phyloP scores from a whole-genome alignment of 2,113 vertebrate species.

The Microtus richardsoni region DNA sequence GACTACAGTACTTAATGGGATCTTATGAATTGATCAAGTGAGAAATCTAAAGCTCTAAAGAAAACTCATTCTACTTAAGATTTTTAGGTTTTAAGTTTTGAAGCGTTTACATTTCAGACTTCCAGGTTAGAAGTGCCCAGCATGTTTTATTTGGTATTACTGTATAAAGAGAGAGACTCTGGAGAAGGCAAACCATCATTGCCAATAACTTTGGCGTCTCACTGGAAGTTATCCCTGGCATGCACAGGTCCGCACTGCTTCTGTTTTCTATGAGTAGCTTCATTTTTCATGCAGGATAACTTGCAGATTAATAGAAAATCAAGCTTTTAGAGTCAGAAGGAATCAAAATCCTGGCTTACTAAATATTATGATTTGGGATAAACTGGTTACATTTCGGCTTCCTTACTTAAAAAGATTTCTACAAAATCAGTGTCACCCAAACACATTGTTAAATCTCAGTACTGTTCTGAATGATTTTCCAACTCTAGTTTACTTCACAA shows the following conservation, averaged over 20 bases:
- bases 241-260: neutral
- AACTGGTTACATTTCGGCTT: neutral
- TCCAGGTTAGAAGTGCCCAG: neutral
- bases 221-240: neutral
- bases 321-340: neutral
- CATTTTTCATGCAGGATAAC: neutral
- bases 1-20: neutral
- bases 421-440: conserved; percentile 4
- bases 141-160: no score
- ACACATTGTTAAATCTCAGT: neutral
- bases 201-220: neutral
- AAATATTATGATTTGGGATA: neutral
- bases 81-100: neutral
- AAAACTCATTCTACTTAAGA: neutral
- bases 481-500: conserved; percentile 41
- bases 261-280: neutral
- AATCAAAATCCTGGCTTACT: neutral
- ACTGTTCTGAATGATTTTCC: conserved; percentile 28
- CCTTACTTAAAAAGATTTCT: neutral
- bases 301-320: neutral
- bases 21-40: neutral
- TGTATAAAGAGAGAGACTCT: neutral
- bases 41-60: neutral
- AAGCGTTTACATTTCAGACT: neutral
- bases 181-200: neutral